These are phyloP conservation scores for Apis florea DNA, from an alignment of 1,140 invertebrate genomes.

Conservation along the genomic window DNA sequence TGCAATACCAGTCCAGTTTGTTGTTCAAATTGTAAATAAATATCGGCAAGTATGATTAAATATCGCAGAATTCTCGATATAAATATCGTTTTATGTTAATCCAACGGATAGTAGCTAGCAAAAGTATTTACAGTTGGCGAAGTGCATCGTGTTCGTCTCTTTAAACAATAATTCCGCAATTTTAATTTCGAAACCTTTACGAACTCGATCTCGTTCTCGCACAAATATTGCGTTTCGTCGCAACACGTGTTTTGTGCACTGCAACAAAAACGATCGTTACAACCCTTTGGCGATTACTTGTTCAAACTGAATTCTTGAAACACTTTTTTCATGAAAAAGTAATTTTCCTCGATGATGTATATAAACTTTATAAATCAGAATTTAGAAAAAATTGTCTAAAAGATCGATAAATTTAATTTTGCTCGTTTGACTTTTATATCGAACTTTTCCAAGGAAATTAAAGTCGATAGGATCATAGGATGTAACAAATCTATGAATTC, in stretches of 20 bases:
- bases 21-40: neutral
- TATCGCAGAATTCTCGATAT: neutral
- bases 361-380: no score
- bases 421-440: no score
- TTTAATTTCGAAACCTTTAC: neutral
- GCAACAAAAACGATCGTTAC: neutral
- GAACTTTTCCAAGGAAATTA: no score
- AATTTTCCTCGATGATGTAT: no score
- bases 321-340: neutral
- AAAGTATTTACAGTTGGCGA: neutral
- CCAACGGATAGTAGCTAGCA: no score
- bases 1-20: neutral
- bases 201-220: neutral
- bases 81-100: neutral
- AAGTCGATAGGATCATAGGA: no score
- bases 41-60: neutral
- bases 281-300: neutral
- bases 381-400: no score
- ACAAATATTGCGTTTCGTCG: neutral
- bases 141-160: neutral
- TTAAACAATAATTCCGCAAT: conserved; percentile 13
- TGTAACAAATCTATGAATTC: no score
- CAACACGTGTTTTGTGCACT: no score
- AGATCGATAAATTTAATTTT: no score
- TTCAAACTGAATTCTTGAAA: neutral